Percentiles rank a stretch among this genome's conserved stretches.
These are phyloP conservation scores for Oligia fasciuncula DNA, from an alignment of 2,888 invertebrate genomes.

Conservation along the genomic window DNA sequence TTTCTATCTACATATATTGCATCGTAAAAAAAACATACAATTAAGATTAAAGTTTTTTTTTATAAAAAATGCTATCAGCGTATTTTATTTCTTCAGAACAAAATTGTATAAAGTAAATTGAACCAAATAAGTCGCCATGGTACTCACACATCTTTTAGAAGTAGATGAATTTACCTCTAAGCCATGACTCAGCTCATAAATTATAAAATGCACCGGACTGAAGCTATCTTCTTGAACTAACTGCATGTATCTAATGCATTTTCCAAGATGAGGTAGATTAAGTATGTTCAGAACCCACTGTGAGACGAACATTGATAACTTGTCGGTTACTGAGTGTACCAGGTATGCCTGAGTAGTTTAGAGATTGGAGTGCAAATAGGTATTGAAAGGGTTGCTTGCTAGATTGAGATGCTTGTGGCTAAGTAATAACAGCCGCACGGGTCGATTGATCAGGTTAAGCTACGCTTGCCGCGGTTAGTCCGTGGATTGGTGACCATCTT, in stretches of 20 bases:
- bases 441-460: too few relatives aligned
- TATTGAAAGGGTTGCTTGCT: neutral
- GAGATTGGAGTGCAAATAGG: neutral
- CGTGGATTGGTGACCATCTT: too few relatives aligned
- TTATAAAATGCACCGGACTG: neutral
- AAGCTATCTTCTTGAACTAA: neutral
- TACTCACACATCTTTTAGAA: neutral
- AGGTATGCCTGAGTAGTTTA: slow-evolving; percentile 15
- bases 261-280: slow-evolving; percentile 30
- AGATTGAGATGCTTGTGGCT: too few relatives aligned
- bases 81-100: neutral
- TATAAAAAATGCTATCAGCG: too few relatives aligned
- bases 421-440: too few relatives aligned
- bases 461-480: too few relatives aligned
- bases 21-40: too few relatives aligned
- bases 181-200: neutral
- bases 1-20: too few relatives aligned
- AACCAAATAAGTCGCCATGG: neutral
- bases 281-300: slow-evolving; percentile 24
- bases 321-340: slow-evolving; percentile 24
- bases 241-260: slow-evolving; percentile 4
- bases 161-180: neutral
- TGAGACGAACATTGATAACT: slow-evolving; percentile 36
- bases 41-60: too few relatives aligned
- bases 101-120: too few relatives aligned